These are phyloP conservation scores for Drosophila seclusa DNA, from an alignment of 2,888 invertebrate species.

Conservation along the genomic window DNA sequence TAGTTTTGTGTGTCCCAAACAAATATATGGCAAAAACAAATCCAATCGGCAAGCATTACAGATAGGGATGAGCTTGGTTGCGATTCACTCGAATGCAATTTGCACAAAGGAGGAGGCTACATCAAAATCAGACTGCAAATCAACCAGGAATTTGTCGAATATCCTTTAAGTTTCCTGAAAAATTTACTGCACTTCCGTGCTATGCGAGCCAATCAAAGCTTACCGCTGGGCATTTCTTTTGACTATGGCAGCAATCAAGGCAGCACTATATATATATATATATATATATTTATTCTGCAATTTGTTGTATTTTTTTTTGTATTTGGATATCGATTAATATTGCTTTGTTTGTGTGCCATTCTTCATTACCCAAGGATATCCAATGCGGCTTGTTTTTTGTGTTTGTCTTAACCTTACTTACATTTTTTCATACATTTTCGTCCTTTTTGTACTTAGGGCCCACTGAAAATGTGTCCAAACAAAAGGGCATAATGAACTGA, in stretches of 20 bases:
- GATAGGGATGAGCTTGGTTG: slow-evolving; percentile 24
- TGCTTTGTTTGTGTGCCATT: slow-evolving; percentile 8
- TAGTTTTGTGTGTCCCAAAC: neutral
- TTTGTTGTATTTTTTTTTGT: neutral
- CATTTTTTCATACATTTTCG: slow-evolving; percentile 1
- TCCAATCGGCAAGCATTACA: slow-evolving; percentile 52
- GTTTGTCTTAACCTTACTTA: slow-evolving; percentile 4
- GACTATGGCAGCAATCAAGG: slow-evolving; percentile 29
- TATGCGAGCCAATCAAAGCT: slow-evolving; percentile 51
- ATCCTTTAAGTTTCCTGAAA: slow-evolving; percentile 60
- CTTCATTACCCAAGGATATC: slow-evolving; percentile 4
- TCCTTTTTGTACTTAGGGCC: neutral
- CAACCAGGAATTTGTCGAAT: slow-evolving; percentile 54
- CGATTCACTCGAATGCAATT: slow-evolving; percentile 23
- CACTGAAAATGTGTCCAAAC: neutral
- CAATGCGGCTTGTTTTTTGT: slow-evolving; percentile 2
- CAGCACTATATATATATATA: slow-evolving; percentile 4
- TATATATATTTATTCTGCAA: neutral
- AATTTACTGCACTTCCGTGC: slow-evolving; percentile 63
- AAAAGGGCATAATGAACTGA: neutral
- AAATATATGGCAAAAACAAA: slow-evolving; percentile 32
- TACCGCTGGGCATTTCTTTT: slow-evolving; percentile 13
- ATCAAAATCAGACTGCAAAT: slow-evolving; percentile 56
- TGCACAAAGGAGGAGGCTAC: slow-evolving; percentile 7
- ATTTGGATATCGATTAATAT: slow-evolving; percentile 9